Percentiles rank a stretch among this genome's conserved stretches.
Evolutionary conservation across 2,888 invertebrate species (phyloP).

Genomic region (Rhagonycha fulva): DNA sequence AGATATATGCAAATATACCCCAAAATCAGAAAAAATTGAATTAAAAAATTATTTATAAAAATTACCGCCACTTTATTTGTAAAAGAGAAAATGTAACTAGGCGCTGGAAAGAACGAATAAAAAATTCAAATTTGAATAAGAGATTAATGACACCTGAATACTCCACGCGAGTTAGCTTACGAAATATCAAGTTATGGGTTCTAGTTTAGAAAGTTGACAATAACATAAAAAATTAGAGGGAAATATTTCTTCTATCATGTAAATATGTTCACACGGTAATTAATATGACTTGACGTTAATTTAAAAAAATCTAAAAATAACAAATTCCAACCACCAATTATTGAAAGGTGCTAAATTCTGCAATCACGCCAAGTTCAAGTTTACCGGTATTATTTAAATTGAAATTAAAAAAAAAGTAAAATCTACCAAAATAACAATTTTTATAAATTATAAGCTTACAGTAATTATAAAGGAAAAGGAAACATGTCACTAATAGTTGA

Average conservation of each 20-base stretch:
- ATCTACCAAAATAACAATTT: background rate
- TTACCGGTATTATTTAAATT: background rate
- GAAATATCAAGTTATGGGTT: background rate
- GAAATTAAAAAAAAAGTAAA: background rate
- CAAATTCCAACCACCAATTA: background rate
- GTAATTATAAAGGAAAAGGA: background rate
- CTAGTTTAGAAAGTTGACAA: background rate
- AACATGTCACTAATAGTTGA: background rate
- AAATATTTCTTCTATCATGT: background rate
- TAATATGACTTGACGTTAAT: background rate
- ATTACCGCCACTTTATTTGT: background rate
- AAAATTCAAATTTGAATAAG: background rate
- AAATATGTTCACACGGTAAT: background rate
- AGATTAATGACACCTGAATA: background rate
- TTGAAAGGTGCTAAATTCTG: background rate
- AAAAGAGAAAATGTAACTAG: background rate
- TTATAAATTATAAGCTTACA: background rate
- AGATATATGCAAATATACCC: too few relatives aligned
- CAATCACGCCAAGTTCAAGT: background rate
- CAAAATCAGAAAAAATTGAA: background rate
- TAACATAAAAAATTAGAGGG: background rate
- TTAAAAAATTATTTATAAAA: too few relatives aligned
- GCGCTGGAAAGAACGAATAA: background rate
- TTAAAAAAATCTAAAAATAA: background rate
- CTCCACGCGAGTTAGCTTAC: background rate